Percentiles rank a stretch among this genome's conserved stretches.
Conservation (phyloP, 2,888 invertebrate genomes). For the Meliscaeva auricollis region DNA sequence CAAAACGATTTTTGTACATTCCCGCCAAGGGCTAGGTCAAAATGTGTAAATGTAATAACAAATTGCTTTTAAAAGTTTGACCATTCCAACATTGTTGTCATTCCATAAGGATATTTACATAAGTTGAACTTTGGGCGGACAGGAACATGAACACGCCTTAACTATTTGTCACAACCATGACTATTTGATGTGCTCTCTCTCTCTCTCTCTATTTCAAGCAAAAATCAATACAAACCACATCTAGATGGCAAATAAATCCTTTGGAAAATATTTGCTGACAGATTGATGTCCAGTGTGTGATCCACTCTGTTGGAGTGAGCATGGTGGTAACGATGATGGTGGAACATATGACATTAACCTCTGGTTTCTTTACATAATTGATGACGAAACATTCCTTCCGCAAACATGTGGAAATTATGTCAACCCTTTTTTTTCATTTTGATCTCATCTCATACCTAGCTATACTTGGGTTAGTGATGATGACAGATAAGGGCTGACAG, state of each 20-base stretch:
- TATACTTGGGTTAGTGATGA: no score
- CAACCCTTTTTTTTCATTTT: background rate
- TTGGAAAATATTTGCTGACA: constrained; percentile 40
- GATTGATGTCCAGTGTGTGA: constrained; percentile 43
- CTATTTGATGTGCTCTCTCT: constrained; percentile 28
- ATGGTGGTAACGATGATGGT: background rate
- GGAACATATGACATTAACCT: constrained; percentile 47
- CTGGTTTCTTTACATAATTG: constrained; percentile 52
- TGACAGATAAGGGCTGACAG: no score
- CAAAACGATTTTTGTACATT: constrained; percentile 45
- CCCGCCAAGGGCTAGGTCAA: constrained; percentile 7
- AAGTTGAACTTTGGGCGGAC: constrained; percentile 21
- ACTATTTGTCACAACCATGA: constrained; percentile 34
- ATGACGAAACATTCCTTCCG: constrained; percentile 58
- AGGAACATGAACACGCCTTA: constrained; percentile 44
- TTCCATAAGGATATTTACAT: background rate
- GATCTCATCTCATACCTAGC: no score
- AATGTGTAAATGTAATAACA: constrained; percentile 45
- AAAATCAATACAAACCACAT: background rate
- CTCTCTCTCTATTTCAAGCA: background rate
- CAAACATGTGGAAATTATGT: no score
- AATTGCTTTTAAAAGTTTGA: constrained; percentile 30
- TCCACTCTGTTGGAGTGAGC: background rate
- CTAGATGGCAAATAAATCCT: constrained; percentile 29
- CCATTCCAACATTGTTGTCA: background rate